Evolutionary conservation across 2,797 vertebrate genomes (phyloP).

Genomic region (Eurystomus glaucurus): DNA sequence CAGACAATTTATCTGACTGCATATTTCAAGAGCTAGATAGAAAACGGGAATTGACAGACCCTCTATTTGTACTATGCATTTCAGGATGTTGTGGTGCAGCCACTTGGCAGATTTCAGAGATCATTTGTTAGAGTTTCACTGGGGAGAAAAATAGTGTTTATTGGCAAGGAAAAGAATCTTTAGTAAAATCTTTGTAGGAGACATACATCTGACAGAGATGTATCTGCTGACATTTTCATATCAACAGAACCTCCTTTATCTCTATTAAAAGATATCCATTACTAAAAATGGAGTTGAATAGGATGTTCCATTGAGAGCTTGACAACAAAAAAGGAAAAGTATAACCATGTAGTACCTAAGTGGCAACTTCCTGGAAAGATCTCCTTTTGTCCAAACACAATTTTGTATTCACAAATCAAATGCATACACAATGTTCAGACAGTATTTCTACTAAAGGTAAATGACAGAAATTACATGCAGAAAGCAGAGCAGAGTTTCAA

Average conservation of each 20-base stretch:
- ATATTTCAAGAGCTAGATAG: neutral
- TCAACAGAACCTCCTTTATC: neutral
- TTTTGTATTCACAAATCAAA: constrained; percentile 17
- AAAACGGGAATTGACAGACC: neutral
- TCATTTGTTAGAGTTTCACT: neutral
- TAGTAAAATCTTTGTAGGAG: neutral
- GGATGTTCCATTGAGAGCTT: neutral
- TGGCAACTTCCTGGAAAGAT: neutral
- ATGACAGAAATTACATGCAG: neutral
- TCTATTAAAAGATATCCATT: neutral
- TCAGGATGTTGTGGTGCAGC: neutral
- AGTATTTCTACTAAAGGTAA: neutral
- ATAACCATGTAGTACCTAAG: neutral
- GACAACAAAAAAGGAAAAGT: neutral
- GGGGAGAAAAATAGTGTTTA: neutral
- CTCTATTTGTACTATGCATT: neutral
- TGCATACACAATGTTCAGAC: neutral
- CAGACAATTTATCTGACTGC: neutral
- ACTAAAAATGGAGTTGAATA: neutral
- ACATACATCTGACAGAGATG: neutral
- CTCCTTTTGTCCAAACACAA: neutral
- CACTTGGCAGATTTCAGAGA: neutral
- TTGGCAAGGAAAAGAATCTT: neutral
- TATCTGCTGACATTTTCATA: neutral
- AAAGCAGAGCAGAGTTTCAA: neutral